Base-by-base conservation (phyloP, 1,140 invertebrate species). In the Sminthurides bifidus region DNA sequence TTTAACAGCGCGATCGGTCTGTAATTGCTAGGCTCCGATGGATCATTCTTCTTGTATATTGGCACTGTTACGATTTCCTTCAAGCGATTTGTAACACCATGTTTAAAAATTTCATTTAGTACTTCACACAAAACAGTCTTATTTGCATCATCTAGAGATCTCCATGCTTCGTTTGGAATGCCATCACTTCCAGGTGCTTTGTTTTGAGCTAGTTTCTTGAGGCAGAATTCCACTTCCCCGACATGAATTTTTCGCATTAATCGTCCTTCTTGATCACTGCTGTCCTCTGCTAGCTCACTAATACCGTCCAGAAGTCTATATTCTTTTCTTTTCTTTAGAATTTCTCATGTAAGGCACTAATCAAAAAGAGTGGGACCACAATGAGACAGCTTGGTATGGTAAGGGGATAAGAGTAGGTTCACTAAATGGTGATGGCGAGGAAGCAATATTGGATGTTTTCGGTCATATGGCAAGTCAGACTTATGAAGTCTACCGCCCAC, bases 11-110 rank as follows among this genome's bases (percentile, higher is more conserved):
- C 37, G 24, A 52, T 52, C 3, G 33, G 33, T 4, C 50, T 6
- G 24, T 52, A 52, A 27, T 52, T 52, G 6, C n/a, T 14, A 4
- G 50, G 50, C 10, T 10, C 2, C 21, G 12, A 6, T 6, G n/a
- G 2, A 38, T 38, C 17, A 3, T 37, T 37, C 29, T 52, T 52
- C 19, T 52, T 52, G 29, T 31, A 40, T 6, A 52, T 37, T 38
- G 50, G 50, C 5, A n/a, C 12, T 38, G 40, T 27, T 6, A 24
- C 21, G n/a, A 23, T 38, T 40, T 52, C 6, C n/a, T 23, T 14
- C 50, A 33, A 52, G 15, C n/a, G 17, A 10, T 6, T 15, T 23
- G 50, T 33, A 26, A 52, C 26, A 5, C 19, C 10, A 5, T 50
- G n/a, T 21, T 21, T 24, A 4, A 48, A 12, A 10, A 26, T 26